Conservation (phyloP, 1,140 invertebrate species). For the Triops cancriformis region DNA sequence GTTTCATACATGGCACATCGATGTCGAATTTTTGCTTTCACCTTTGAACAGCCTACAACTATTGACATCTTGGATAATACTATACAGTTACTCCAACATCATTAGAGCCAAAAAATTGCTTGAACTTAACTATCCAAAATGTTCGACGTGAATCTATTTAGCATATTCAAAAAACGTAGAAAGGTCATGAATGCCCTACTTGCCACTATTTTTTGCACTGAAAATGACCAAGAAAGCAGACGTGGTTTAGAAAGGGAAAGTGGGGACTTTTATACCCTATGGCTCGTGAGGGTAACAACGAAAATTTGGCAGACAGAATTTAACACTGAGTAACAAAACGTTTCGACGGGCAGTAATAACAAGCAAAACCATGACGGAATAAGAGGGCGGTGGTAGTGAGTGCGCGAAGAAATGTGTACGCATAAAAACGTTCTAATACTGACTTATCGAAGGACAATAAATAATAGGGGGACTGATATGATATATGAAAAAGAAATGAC, state of each 20-base stretch:
- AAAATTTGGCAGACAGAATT: background rate
- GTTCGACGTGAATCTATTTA: background rate
- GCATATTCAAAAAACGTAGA: background rate
- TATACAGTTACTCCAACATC: background rate
- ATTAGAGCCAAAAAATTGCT: background rate
- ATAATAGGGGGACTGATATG: background rate
- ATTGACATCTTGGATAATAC: conserved; percentile 4
- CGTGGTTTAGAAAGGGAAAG: background rate
- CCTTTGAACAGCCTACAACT: background rate
- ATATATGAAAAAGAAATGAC: background rate
- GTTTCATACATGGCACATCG: conserved; percentile 9
- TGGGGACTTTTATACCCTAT: background rate
- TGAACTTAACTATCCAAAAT: background rate
- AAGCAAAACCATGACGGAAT: background rate
- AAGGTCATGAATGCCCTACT: background rate
- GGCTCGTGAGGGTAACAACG: background rate
- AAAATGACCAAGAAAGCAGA: background rate
- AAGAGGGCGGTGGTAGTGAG: background rate
- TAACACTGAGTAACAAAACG: background rate
- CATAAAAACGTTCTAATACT: conserved; percentile 3
- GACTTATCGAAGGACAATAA: background rate
- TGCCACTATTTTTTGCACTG: background rate
- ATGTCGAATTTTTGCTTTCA: background rate
- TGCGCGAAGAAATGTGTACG: too few species aligned
- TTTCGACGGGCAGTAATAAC: background rate